phyloP scores from a whole-genome alignment of 2,888 invertebrate genomes.

The Rhagonycha lutea region DNA sequence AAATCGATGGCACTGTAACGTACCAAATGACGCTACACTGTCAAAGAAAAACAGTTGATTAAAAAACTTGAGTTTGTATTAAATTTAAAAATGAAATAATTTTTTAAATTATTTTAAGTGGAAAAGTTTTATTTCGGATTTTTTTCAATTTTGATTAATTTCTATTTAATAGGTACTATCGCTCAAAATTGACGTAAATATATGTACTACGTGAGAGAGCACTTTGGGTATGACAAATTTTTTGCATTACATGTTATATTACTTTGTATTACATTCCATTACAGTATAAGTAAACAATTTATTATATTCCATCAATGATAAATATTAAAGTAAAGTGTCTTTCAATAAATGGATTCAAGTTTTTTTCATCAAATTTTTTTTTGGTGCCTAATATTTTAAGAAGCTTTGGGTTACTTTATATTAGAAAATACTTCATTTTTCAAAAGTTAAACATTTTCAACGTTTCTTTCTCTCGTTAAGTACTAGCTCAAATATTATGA shows the following conservation, averaged over 20 bases:
- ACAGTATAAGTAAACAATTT: background rate
- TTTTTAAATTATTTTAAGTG: background rate
- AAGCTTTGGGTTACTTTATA: background rate
- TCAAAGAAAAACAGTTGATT: background rate
- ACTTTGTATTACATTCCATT: background rate
- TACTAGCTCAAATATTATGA: too few species aligned
- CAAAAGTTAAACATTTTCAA: background rate
- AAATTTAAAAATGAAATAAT: background rate
- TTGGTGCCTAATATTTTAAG: background rate
- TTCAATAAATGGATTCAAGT: background rate
- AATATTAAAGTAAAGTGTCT: background rate
- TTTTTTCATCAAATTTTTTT: background rate
- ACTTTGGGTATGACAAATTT: background rate
- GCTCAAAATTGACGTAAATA: background rate
- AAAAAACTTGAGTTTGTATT: background rate
- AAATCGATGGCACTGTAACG: background rate
- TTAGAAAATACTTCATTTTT: background rate
- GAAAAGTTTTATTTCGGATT: background rate
- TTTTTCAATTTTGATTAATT: background rate
- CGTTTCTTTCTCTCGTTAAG: too few species aligned
- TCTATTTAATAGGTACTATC: background rate
- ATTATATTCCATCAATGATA: background rate
- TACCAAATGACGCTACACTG: background rate
- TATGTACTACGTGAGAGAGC: background rate
- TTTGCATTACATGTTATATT: background rate